Evolutionary conservation across 2,113 vertebrate genomes (phyloP).

Genomic region (Eulemur rufifrons): DNA sequence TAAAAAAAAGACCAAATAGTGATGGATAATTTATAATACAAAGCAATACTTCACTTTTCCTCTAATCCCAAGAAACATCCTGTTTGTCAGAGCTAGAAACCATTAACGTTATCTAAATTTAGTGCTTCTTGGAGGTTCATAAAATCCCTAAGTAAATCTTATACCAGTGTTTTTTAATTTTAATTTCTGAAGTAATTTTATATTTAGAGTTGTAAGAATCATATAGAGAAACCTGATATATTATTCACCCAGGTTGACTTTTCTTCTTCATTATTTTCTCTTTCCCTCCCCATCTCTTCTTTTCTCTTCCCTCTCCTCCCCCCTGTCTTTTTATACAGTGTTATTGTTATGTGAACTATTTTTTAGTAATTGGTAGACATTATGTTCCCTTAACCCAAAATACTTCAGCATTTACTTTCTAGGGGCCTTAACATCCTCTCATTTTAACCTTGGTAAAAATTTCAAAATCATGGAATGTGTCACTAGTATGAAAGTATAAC

Average conservation of each 20-base stretch:
- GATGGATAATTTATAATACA: neutral
- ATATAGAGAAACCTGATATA: neutral
- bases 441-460: neutral
- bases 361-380: neutral
- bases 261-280: neutral
- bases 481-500: neutral
- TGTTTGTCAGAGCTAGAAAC: neutral
- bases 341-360: neutral
- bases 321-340: neutral
- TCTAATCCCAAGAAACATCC: neutral
- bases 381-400: neutral
- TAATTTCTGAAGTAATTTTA: conserved; percentile 12
- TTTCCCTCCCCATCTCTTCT: rapidly evolving
- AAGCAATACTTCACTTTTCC: neutral
- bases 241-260: neutral
- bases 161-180: neutral
- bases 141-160: neutral
- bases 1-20: neutral
- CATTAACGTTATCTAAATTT: neutral
- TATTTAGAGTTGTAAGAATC: neutral
- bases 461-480: neutral
- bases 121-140: neutral
- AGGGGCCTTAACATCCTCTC: neutral
- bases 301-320: neutral
- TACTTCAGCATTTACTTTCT: neutral